A percentile compares a stretch with the other conserved stretches of the same genome.
phyloP scores from a whole-genome alignment of 1,140 invertebrate genomes.

The Thereuonema tuberculata region DNA sequence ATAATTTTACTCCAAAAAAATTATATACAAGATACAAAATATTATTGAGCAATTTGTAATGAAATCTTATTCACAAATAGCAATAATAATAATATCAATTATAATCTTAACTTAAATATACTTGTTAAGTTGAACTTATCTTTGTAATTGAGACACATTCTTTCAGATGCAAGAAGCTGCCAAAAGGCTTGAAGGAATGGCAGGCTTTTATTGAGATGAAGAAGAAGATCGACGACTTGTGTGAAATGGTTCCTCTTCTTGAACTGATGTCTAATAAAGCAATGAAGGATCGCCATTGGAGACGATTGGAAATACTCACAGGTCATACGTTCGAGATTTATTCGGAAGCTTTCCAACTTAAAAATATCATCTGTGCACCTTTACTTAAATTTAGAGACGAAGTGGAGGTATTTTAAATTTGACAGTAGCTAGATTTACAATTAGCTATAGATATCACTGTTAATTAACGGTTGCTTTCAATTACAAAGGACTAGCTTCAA shows the following conservation, averaged over 20 bases:
- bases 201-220: conserved; percentile 90
- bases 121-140: too few relatives aligned
- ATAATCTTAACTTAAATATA: too few relatives aligned
- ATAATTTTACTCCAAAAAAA: too few relatives aligned
- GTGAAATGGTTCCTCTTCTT: conserved; percentile 87
- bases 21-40: too few relatives aligned
- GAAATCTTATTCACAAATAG: too few relatives aligned
- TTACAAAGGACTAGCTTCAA: too few relatives aligned
- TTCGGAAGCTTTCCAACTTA: conserved; percentile 74
- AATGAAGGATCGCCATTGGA: conserved; percentile 94
- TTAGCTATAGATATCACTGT: too few relatives aligned
- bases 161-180: conserved; percentile 69
- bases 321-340: conserved; percentile 81
- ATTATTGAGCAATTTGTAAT: too few relatives aligned
- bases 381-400: conserved; percentile 86
- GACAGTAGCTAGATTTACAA: too few relatives aligned
- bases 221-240: conserved; percentile 94
- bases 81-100: too few relatives aligned
- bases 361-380: conserved; percentile 92
- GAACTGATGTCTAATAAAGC: conserved; percentile 96
- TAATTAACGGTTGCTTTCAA: too few relatives aligned
- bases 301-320: conserved; percentile 85
- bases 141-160: too few relatives aligned
- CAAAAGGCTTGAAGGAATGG: conserved; percentile 92
- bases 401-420: conserved; percentile 81